Percentiles rank a stretch among this genome's conserved stretches.
phyloP scores from a whole-genome alignment of 2,797 vertebrate genomes.

The Clamator glandarius region DNA sequence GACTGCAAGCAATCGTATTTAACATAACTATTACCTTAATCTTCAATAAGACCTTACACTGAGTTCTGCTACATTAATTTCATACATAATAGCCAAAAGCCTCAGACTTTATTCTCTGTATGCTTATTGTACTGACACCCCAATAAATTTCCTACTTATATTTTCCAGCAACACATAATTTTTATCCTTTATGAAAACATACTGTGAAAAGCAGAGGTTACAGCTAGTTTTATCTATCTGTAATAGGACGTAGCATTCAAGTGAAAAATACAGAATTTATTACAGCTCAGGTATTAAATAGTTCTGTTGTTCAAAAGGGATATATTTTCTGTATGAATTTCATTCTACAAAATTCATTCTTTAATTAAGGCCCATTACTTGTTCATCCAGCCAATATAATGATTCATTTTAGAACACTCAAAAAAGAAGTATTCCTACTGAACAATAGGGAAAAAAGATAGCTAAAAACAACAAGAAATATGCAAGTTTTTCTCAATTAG shows the following conservation, averaged over 20 bases:
- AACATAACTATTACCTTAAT: background rate
- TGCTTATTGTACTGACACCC: constrained; percentile 31
- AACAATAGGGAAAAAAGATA: constrained; percentile 21
- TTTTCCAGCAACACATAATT: constrained; percentile 39
- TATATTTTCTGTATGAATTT: constrained; percentile 50
- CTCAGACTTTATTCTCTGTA: background rate
- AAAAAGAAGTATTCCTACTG: background rate
- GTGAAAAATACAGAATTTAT: constrained; percentile 12
- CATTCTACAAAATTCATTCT: constrained; percentile 23
- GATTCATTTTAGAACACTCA: constrained; percentile 44
- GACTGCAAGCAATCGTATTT: background rate
- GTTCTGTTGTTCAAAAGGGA: background rate
- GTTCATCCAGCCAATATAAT: constrained; percentile 47
- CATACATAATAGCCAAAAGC: constrained; percentile 17
- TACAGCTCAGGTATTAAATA: constrained; percentile 31
- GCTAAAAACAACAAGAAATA: constrained; percentile 17
- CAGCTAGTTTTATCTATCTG: constrained; percentile 11
- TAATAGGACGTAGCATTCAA: constrained; percentile 2
- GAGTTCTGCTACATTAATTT: constrained; percentile 28
- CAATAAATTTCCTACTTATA: constrained; percentile 32
- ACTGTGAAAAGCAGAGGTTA: constrained; percentile 46
- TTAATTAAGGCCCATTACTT: constrained; percentile 70
- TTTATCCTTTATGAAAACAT: constrained; percentile 23
- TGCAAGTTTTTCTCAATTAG: background rate
- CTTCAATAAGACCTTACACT: background rate